Evolutionary conservation across 2,113 vertebrate species (phyloP).

Genomic region (Gavialis gangeticus): DNA sequence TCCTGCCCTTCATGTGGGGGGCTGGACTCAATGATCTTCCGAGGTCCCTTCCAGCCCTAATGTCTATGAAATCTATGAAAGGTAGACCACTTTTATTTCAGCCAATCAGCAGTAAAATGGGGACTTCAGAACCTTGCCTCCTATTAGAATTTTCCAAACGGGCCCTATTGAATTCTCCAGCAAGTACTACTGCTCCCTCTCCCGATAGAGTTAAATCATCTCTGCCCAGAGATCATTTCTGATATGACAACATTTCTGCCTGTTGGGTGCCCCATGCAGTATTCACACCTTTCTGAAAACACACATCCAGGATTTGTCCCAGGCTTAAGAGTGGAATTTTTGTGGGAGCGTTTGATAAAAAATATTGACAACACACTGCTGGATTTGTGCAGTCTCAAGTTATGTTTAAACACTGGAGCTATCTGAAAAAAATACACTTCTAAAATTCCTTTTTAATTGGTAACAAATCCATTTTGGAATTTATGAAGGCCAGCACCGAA

Average conservation of each 20-base stretch:
- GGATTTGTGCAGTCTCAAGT: not conserved
- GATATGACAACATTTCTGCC: accelerated
- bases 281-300: accelerated
- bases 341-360: not conserved
- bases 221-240: not conserved
- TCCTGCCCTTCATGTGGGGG: too few relatives aligned
- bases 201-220: not conserved
- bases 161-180: not conserved
- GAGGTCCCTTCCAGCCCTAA: too few relatives aligned
- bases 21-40: too few relatives aligned
- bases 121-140: not conserved
- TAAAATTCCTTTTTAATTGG: constrained; percentile 58
- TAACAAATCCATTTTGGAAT: constrained; percentile 53
- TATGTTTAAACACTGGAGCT: not conserved
- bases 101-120: accelerated
- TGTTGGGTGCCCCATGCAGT: not conserved
- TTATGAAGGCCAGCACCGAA: not conserved
- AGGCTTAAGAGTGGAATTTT: not conserved
- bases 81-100: not conserved
- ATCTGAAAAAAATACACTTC: not conserved
- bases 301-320: not conserved
- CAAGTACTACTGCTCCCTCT: not conserved
- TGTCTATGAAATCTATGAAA: too few relatives aligned
- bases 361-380: not conserved
- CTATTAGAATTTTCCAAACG: not conserved